phyloP scores from a whole-genome alignment of 2,113 vertebrate genomes.

The Semnornis frantzii region DNA sequence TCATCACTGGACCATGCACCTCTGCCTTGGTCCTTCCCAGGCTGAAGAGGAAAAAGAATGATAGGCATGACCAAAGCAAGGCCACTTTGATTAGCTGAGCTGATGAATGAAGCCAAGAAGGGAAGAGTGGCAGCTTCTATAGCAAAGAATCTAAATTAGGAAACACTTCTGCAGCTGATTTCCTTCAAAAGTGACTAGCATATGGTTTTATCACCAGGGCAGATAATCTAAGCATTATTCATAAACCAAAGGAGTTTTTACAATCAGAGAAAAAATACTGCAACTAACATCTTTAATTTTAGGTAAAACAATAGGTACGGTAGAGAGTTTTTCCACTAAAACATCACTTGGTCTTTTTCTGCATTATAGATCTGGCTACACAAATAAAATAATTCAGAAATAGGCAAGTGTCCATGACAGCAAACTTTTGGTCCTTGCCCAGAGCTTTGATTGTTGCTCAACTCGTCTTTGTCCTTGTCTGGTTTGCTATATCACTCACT shows the following conservation, averaged over 20 bases:
- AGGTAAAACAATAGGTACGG: not conserved
- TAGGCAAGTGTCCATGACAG: not conserved
- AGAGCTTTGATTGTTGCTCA: not conserved
- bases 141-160: not conserved
- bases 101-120: not conserved
- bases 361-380: not conserved
- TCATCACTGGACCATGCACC: fast-evolving
- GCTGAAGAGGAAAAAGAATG: not conserved
- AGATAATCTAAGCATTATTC: not conserved
- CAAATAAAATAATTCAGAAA: not conserved
- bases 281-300: not conserved
- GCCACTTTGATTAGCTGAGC: not conserved
- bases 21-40: not conserved
- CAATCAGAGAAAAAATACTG: not conserved
- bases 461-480: not conserved
- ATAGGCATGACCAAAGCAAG: not conserved
- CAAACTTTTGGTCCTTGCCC: not conserved
- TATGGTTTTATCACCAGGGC: not conserved
- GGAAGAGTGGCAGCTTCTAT: not conserved
- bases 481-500: not conserved
- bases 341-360: not conserved
- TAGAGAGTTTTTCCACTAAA: not conserved
- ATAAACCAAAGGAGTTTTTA: not conserved
- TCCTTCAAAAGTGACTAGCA: not conserved
- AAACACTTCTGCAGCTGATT: not conserved